phyloP scores from a whole-genome alignment of 2,888 invertebrate species.

The Hemicrepidius hirtus region DNA sequence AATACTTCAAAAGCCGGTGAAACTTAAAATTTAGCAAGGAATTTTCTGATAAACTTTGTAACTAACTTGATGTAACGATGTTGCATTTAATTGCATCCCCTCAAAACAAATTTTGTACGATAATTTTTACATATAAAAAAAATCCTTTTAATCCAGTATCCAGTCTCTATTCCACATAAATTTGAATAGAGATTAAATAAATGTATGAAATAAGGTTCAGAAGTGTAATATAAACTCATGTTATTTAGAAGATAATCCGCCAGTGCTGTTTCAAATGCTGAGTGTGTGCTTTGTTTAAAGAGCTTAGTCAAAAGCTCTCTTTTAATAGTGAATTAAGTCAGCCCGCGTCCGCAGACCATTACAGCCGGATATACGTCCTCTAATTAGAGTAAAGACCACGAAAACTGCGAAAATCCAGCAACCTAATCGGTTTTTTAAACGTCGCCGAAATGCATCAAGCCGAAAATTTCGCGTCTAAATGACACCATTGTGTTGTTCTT shows the following conservation, averaged over 20 bases:
- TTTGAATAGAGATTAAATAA: not conserved
- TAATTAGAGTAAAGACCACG: slow-evolving; percentile 47
- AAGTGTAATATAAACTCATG: slow-evolving; percentile 18
- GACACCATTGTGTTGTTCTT: slow-evolving; percentile 16
- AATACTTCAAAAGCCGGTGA: no score
- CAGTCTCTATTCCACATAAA: not conserved
- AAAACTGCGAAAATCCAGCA: slow-evolving; percentile 40
- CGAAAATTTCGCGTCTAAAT: slow-evolving; percentile 13
- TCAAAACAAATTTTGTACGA: no score
- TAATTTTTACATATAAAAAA: no score
- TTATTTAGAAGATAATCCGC: slow-evolving; percentile 42
- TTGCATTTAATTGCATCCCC: no score
- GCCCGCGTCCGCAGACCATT: slow-evolving; percentile 49
- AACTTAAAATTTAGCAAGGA: no score
- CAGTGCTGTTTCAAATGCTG: slow-evolving; percentile 42
- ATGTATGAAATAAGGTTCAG: not conserved
- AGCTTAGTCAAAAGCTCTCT: slow-evolving; percentile 47
- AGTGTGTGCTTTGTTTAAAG: slow-evolving; percentile 48
- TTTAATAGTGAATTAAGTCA: slow-evolving; percentile 51
- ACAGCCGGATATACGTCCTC: slow-evolving; percentile 43
- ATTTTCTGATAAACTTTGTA: no score
- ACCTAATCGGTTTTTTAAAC: slow-evolving; percentile 40
- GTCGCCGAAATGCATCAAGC: not conserved
- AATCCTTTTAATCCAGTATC: no score
- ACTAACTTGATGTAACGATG: no score